Base-by-base conservation (phyloP, 2,888 invertebrate species). In the Phytoseiulus persimilis region DNA sequence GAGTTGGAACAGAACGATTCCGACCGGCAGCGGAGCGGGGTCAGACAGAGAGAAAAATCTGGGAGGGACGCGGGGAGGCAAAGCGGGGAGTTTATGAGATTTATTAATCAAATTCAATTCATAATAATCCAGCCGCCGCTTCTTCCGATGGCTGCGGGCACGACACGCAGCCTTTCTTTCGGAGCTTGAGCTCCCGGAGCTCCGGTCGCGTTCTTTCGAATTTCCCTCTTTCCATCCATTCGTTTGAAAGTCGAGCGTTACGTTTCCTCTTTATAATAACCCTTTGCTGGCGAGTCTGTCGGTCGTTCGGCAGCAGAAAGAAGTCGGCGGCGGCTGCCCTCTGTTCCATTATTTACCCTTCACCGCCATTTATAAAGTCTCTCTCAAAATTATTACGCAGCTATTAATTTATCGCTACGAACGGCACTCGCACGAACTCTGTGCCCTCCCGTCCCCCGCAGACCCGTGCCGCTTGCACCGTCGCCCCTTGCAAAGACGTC, bases 91-190 rank as follows among this genome's bases (percentile, higher is more conserved):
- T 87, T 87, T 87, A 87, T 87, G 87, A 33, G 87, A 87, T 87
- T 87, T 87, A 87, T 87, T 87, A 87, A 87, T 87, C 87, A 87
- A 87, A 87, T 87, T 87, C 45, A 87, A 87, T 87, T 87, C 87
- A 87, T 87, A 87, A 87, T 87, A 87, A 87, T 87, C 87, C 87
- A 39, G 28, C 87, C 87, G 33, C 45, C 31, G 65, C 65, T 65
- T 65, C 65, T 65, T 65, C 65, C 65, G 65, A 65, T 65, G 65
- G 65, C 65, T 65, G 65, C 65, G 18, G 65, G 65, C 65, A 65
- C 65, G 65, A 65, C 65, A 65, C 65, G 28, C 65, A 23, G 14
- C 65, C 65, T 65, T 65, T 28, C 65, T 65, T 28, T 65, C 65
- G 65, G 65, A 28, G 65, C 65, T 65, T 28, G 65, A 65, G 65